Conservation (phyloP, 2,113 vertebrate genomes). For the Brachypteracias leptosomus region DNA sequence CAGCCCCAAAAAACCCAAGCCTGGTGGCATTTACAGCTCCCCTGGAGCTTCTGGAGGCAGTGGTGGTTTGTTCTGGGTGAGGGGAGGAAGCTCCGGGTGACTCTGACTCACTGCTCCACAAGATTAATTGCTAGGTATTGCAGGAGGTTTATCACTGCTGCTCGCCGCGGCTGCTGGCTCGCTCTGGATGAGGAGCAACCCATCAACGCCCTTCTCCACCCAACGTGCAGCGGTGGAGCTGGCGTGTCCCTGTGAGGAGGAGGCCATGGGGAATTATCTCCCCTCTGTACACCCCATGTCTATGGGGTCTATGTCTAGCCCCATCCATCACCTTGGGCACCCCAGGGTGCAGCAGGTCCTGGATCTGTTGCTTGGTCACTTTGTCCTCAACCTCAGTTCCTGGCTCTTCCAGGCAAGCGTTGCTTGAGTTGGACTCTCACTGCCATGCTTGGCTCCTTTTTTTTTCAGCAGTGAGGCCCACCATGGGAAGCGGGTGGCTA, state of each 20-base stretch:
- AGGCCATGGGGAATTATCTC: background rate
- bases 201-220: background rate
- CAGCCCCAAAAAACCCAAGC: constrained; percentile 24
- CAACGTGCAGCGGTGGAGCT: rapidly evolving
- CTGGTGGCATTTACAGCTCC: constrained; percentile 52
- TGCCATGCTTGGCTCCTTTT: background rate
- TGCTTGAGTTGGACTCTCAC: background rate
- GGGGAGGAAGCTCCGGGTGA: constrained; percentile 50
- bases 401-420: background rate
- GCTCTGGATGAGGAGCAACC: background rate
- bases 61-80: constrained; percentile 28
- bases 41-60: constrained; percentile 44
- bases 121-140: constrained; percentile 75
- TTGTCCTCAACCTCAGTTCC: background rate
- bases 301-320: no score
- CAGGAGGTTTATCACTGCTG: constrained; percentile 72
- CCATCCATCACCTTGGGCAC: rapidly evolving
- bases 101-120: constrained; percentile 59
- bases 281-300: background rate
- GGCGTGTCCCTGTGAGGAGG: rapidly evolving
- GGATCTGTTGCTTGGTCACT: rapidly evolving
- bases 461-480: background rate
- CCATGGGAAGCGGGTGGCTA: background rate
- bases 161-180: background rate
- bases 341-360: rapidly evolving